Conservation (phyloP, 2,888 invertebrate species). For the Mimumesa dahlbomi region DNA sequence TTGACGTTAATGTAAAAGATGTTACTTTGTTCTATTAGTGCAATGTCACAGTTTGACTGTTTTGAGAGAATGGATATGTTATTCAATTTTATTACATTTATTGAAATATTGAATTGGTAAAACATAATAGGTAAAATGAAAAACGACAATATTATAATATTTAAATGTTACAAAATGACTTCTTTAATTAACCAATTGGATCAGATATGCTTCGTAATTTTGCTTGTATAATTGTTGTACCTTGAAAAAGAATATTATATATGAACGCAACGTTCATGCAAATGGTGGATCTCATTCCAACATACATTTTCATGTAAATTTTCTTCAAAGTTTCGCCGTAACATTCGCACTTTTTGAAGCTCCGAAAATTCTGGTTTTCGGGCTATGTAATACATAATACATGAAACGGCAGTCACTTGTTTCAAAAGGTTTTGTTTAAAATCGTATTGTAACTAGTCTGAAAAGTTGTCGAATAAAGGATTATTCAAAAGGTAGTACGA, state of each 20-base stretch:
- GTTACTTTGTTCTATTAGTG: no score
- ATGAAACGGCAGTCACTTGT: slow-evolving; percentile 39
- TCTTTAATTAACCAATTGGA: no score
- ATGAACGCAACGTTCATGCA: slow-evolving; percentile 32
- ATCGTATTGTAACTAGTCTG: slow-evolving; percentile 49
- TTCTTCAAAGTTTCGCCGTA: slow-evolving; percentile 43
- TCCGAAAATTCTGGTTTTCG: slow-evolving; percentile 32
- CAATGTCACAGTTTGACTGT: no score
- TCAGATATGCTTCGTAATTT: no score
- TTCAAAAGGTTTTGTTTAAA: slow-evolving; percentile 47
- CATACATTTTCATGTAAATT: slow-evolving; percentile 50
- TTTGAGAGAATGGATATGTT: no score
- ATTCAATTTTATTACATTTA: no score
- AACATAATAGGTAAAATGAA: no score
- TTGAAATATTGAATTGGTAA: no score
- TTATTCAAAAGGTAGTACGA: slow-evolving; percentile 40
- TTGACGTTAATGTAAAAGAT: no score
- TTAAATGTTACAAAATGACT: no score
- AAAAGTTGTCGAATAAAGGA: slow-evolving; percentile 47
- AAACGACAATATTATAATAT: no score
- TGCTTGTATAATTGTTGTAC: background rate
- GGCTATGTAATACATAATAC: slow-evolving; percentile 47
- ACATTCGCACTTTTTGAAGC: slow-evolving; percentile 40
- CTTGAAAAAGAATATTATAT: background rate
- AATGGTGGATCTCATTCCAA: slow-evolving; percentile 28